Evolutionary conservation across 2,888 invertebrate species (phyloP).

Genomic region (Cantharis lateralis): DNA sequence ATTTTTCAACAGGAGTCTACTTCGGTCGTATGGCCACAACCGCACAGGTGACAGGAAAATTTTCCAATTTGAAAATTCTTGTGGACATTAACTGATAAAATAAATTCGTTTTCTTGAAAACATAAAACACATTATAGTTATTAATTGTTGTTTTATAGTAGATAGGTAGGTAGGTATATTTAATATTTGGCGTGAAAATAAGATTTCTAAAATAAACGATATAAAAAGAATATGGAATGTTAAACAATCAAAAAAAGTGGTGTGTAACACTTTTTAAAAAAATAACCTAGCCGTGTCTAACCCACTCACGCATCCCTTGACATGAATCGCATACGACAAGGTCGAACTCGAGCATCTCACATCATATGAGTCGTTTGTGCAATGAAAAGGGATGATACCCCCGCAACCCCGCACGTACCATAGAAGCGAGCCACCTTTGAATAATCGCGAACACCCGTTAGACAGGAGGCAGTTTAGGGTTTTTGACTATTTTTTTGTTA

Average conservation of each 20-base stretch:
- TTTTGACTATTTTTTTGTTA: conserved; percentile 27
- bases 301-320: conserved; percentile 28
- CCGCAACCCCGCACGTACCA: conserved; percentile 12
- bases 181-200: neutral
- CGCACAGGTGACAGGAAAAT: no score
- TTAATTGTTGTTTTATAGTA: neutral
- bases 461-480: conserved; percentile 17
- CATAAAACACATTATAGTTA: no score
- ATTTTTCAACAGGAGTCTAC: no score
- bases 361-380: conserved; percentile 15
- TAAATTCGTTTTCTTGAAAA: no score
- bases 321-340: conserved; percentile 23
- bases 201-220: neutral
- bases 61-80: no score
- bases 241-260: neutral
- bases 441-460: conserved; percentile 35
- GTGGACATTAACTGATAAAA: no score
- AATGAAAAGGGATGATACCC: conserved; percentile 12
- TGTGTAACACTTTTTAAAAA: conserved; percentile 1
- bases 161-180: no score
- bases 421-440: conserved; percentile 13
- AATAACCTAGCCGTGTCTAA: conserved; percentile 30
- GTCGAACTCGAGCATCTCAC: conserved; percentile 20
- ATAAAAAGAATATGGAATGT: neutral
- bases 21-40: no score